Evolutionary conservation across 2,888 invertebrate species (phyloP).

Genomic region (Ophraella communa): DNA sequence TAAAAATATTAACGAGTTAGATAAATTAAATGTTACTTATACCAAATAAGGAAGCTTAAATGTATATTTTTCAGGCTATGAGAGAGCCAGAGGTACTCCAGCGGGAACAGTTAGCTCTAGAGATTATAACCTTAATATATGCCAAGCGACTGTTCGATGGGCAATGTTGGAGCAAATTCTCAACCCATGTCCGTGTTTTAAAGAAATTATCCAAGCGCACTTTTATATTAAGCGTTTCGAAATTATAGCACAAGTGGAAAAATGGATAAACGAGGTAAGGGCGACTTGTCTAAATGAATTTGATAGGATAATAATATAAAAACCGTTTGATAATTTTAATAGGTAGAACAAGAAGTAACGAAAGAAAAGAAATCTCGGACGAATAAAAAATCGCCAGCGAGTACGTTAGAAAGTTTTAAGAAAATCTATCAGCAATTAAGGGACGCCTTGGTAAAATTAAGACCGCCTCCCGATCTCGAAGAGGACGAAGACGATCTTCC

Average conservation of each 20-base stretch:
- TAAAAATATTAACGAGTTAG: too few relatives aligned
- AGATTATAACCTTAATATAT: constrained; percentile 95
- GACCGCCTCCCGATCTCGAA: constrained; percentile 71
- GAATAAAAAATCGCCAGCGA: constrained; percentile 54
- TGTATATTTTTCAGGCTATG: constrained; percentile 66
- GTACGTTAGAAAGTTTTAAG: constrained; percentile 56
- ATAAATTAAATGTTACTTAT: too few relatives aligned
- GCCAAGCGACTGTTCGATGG: constrained; percentile 94
- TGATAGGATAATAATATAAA: neutral
- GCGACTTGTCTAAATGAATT: neutral
- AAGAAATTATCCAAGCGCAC: constrained; percentile 91
- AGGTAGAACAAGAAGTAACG: constrained; percentile 69
- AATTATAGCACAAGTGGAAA: constrained; percentile 86
- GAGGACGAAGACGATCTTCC: constrained; percentile 48
- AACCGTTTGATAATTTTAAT: neutral
- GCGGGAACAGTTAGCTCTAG: constrained; percentile 88
- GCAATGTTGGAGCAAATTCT: constrained; percentile 94
- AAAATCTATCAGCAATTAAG: constrained; percentile 69
- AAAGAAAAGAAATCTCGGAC: constrained; percentile 75
- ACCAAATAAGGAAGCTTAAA: too few relatives aligned
- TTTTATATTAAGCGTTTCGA: constrained; percentile 94
- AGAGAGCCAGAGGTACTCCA: constrained; percentile 83
- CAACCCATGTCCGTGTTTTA: constrained; percentile 90
- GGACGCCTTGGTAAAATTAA: constrained; percentile 84
- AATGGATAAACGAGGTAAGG: constrained; percentile 82